Conservation (phyloP, 2,888 invertebrate species). For the Caenorhabditis drosophilae region DNA sequence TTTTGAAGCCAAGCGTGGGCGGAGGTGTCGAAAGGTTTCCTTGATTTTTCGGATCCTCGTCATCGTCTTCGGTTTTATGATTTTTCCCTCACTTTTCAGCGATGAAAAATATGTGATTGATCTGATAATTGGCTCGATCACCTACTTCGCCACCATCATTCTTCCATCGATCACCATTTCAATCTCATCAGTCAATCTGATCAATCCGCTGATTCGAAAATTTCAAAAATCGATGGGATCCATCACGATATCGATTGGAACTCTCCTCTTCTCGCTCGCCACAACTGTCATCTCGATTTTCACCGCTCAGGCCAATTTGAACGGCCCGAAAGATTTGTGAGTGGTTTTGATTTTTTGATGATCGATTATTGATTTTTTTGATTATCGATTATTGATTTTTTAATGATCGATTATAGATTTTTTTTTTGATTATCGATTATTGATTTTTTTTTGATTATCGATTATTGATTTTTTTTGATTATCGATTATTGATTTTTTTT, state of each 20-base stretch:
- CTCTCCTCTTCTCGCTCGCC: slow-evolving; percentile 18
- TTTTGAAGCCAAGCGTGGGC: slow-evolving; percentile 3
- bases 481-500: neutral
- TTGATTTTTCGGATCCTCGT: too few relatives aligned
- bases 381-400: neutral
- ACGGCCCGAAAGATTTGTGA: slow-evolving; percentile 19
- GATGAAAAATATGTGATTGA: slow-evolving; percentile 38
- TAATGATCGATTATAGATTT: neutral
- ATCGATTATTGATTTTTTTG: neutral
- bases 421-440: neutral
- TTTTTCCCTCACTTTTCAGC: too few relatives aligned
- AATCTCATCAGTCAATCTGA: slow-evolving; percentile 14
- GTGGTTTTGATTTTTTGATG: slow-evolving; percentile 2
- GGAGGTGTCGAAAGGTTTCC: too few relatives aligned
- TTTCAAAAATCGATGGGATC: slow-evolving; percentile 17
- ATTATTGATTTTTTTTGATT: too few relatives aligned
- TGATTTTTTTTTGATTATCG: neutral
- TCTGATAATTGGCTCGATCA: slow-evolving; percentile 30
- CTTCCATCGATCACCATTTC: slow-evolving; percentile 30
- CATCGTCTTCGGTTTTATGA: too few relatives aligned
- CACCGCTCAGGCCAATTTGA: slow-evolving; percentile 26
- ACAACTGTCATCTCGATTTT: slow-evolving; percentile 23
- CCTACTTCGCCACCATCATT: slow-evolving; percentile 37
- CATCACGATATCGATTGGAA: slow-evolving; percentile 21
- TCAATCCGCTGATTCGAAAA: neutral